Percentiles rank a stretch among this genome's conserved stretches.
phyloP scores from a whole-genome alignment of 2,888 invertebrate species.

The Agapostemon virescens region DNA sequence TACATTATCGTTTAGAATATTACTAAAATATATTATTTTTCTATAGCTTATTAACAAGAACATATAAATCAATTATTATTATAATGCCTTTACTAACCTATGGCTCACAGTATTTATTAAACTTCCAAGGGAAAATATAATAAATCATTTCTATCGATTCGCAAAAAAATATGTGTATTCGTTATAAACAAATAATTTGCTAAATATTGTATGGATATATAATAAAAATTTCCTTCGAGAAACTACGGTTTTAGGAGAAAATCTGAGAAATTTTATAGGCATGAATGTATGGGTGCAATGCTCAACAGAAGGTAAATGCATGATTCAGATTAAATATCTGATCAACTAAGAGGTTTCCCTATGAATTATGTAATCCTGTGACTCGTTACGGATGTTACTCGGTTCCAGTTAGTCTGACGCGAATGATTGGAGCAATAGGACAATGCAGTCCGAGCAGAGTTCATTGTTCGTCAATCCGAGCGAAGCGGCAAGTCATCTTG shows the following conservation, averaged over 20 bases:
- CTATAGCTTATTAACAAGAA: too few relatives aligned
- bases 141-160: neutral
- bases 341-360: slow-evolving; percentile 23
- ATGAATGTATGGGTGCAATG: neutral
- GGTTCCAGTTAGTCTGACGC: slow-evolving; percentile 24
- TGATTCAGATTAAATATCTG: slow-evolving; percentile 37
- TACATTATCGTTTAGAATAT: too few relatives aligned
- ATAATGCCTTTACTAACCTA: too few relatives aligned
- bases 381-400: slow-evolving; percentile 36
- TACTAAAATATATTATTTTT: too few relatives aligned
- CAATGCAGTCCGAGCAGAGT: slow-evolving; percentile 31
- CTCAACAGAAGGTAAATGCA: neutral
- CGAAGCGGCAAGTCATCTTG: slow-evolving; percentile 22
- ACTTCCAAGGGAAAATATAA: neutral
- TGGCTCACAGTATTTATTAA: neutral
- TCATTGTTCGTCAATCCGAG: slow-evolving; percentile 29
- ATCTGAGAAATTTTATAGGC: neutral
- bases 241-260: neutral
- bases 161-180: neutral
- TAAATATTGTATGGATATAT: neutral
- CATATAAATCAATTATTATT: too few relatives aligned
- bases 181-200: neutral
- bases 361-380: slow-evolving; percentile 34
- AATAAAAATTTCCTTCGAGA: neutral
- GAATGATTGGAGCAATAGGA: slow-evolving; percentile 41